Base-by-base conservation (phyloP, 2,797 vertebrate species). In the Sebastiscus albofasciatus region DNA sequence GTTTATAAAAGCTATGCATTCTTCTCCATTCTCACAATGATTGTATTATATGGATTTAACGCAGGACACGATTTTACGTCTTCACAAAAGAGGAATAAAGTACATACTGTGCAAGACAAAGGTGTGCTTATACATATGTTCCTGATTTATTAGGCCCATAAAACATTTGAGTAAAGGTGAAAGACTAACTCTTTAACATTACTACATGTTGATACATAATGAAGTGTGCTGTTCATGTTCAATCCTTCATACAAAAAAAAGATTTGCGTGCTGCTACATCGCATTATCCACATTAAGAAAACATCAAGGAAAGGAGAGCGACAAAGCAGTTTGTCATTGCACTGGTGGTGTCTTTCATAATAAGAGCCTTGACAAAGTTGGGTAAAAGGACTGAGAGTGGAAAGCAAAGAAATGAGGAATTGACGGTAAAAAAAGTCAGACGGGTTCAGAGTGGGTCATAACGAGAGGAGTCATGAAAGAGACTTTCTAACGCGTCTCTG, bases 391-490 rank as follows among this genome's bases (percentile, higher is more conserved):
- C 58, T 49, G 71, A 67, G 60, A 75, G 26, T 10, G 49, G 10
- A 77, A 77, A 75, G 77, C 58, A 83, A 61, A 61, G 72, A 79
- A 86, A 75, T 59, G 64, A 18, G 55, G 9, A 67, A 70, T 1
- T 77, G 65, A 61, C 72, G 39, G 73, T 59, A 60, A 78, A 83
- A 85, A 82, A 34, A 59, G 6, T 46, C 22, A 74, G 66, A 73
- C 5, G 5, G 22, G 66, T 74, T 89, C 72, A 72, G 73, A 69
- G 54, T 46, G 72, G 80, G 85, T 85, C 76, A 78, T 52, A 52
- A 65, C n/a, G 16, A 86, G 71, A 86, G 36, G 60, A 90, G 64
- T 77, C 85, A 89, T 89, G 81, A 92, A 89, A 89, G 79, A 87
- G 85, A 84, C 78, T 89, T 64, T 78, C 24, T 84, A 59, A 89